Evolutionary conservation across 2,113 vertebrate species (phyloP).

Genomic region (Morphnarchus princeps): DNA sequence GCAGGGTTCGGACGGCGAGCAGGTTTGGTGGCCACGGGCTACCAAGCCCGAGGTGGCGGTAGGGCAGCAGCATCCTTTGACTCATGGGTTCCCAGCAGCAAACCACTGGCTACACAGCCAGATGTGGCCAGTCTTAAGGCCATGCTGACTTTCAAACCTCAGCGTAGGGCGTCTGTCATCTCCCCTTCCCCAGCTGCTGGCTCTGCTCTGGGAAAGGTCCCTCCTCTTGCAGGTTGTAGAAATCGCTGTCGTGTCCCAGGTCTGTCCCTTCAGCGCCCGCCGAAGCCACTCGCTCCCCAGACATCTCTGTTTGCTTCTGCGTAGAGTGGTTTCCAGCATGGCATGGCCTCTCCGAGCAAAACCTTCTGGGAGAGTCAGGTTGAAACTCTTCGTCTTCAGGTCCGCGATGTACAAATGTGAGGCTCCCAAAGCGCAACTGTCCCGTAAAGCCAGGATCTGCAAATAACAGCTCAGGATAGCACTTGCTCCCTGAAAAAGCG

Average conservation of each 20-base stretch:
- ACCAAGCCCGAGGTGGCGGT: neutral
- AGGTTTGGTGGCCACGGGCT: neutral
- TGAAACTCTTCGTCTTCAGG: neutral
- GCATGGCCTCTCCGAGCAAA: neutral
- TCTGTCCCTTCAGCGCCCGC: neutral
- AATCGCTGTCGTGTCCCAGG: neutral
- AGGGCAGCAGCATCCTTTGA: neutral
- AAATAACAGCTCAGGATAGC: neutral
- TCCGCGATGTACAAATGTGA: rapidly evolving
- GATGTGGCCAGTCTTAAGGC: neutral
- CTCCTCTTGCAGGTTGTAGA: neutral
- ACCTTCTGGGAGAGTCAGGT: neutral
- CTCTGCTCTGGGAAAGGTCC: neutral
- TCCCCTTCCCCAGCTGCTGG: neutral
- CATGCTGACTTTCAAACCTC: neutral
- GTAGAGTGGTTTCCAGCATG: neutral
- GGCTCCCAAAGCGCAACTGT: rapidly evolving
- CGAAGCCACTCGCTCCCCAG: rapidly evolving
- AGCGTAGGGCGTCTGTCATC: rapidly evolving
- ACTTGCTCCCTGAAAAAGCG: rapidly evolving
- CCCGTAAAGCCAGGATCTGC: neutral
- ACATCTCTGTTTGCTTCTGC: neutral
- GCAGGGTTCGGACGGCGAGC: neutral
- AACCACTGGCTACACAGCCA: neutral
- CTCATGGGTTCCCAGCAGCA: neutral